Conservation (phyloP, 2,888 invertebrate species). For the Melitaea athalia region DNA sequence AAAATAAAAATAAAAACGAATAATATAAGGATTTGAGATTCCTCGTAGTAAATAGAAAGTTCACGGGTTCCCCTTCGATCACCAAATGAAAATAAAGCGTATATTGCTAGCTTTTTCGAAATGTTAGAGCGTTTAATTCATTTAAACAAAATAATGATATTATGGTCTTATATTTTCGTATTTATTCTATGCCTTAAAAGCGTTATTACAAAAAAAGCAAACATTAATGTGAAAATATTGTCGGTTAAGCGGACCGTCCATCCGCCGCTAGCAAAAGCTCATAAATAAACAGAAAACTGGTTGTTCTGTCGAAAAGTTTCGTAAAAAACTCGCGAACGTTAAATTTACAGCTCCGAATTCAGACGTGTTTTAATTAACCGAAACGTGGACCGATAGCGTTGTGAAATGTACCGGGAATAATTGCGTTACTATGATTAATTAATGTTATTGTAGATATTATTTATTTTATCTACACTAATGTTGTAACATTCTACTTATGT, state of each 20-base stretch:
- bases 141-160: background rate
- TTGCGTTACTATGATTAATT: constrained; percentile 38
- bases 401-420: constrained; percentile 44
- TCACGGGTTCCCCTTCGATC: too few species aligned
- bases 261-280: constrained; percentile 72
- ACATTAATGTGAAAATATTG: constrained; percentile 54
- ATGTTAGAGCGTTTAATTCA: background rate
- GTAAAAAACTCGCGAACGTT: constrained; percentile 67
- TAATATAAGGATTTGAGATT: too few species aligned
- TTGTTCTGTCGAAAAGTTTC: constrained; percentile 78
- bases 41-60: too few species aligned
- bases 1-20: too few species aligned
- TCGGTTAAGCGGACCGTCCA: constrained; percentile 67
- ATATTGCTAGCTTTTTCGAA: too few species aligned
- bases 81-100: too few species aligned
- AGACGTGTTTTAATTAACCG: constrained; percentile 78
- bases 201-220: constrained; percentile 61
- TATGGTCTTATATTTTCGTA: constrained; percentile 15
- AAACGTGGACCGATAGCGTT: constrained; percentile 53
- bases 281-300: constrained; percentile 80
- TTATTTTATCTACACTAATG: background rate
- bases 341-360: constrained; percentile 77
- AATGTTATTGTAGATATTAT: background rate
- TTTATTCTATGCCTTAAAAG: constrained; percentile 57
- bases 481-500: too few species aligned